Conservation (phyloP, 2,797 vertebrate species). For the Glyptemys insculpta region DNA sequence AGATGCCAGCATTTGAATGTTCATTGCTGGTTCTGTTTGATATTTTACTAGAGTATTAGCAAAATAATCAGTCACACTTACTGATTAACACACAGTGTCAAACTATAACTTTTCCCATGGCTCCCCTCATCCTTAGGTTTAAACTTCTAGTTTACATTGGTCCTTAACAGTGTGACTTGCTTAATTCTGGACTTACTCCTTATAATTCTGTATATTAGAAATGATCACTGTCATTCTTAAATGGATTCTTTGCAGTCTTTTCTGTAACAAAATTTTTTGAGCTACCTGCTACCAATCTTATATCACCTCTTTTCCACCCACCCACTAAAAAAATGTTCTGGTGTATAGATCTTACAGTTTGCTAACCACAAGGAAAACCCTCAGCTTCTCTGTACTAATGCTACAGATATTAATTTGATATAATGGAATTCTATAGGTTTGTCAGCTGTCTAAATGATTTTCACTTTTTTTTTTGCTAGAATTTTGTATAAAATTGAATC, state of each 20-base stretch:
- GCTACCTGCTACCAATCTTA: conserved; percentile 52
- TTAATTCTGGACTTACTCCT: neutral
- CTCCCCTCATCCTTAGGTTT: neutral
- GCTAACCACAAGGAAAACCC: conserved; percentile 3
- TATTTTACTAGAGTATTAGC: neutral
- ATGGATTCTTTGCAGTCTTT: conserved; percentile 58
- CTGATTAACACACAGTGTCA: neutral
- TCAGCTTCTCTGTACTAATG: neutral
- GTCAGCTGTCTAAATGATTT: conserved; percentile 16
- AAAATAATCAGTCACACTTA: neutral
- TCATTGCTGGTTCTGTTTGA: neutral
- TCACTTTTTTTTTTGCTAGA: conserved; percentile 62
- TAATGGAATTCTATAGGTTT: conserved; percentile 36
- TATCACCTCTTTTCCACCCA: conserved; percentile 36
- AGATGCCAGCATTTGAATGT: neutral
- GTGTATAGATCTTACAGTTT: neutral
- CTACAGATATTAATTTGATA: conserved; percentile 9
- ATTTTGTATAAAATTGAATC: conserved; percentile 56
- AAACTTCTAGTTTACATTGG: neutral
- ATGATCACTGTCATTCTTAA: conserved; percentile 44
- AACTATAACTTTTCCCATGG: neutral
- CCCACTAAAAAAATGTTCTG: neutral
- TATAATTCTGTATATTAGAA: neutral
- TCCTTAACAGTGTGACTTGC: neutral
- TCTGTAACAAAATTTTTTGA: conserved; percentile 66